Conservation (phyloP, 2,113 vertebrate genomes). For the Muntiacus reevesi region DNA sequence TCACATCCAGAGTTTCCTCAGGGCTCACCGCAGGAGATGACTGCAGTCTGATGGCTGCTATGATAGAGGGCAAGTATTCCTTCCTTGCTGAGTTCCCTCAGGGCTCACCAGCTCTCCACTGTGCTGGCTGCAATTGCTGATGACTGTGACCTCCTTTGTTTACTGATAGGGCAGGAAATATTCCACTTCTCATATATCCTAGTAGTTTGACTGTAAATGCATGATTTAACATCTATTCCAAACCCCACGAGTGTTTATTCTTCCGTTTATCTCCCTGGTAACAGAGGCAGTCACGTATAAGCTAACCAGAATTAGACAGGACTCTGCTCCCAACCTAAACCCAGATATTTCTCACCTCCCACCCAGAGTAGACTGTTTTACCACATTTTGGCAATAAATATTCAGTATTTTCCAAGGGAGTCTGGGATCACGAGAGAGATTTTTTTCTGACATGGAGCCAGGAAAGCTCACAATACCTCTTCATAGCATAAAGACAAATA, state of each 20-base stretch:
- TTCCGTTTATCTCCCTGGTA: not conserved
- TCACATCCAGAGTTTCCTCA: not conserved
- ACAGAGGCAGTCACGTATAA: not conserved
- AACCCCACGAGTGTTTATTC: not conserved
- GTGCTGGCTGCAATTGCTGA: not conserved
- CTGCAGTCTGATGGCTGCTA: not conserved
- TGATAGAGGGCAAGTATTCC: not conserved
- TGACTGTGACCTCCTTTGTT: not conserved
- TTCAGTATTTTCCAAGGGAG: not conserved
- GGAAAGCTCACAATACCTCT: not conserved
- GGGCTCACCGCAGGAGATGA: not conserved
- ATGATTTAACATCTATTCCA: not conserved
- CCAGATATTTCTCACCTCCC: not conserved
- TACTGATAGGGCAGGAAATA: not conserved
- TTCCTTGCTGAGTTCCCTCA: not conserved
- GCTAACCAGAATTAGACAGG: not conserved
- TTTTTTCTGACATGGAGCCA: not conserved
- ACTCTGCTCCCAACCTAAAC: not conserved
- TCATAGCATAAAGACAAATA: not conserved
- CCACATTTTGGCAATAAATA: not conserved
- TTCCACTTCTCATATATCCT: not conserved
- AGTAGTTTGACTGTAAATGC: not conserved
- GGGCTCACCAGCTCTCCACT: not conserved
- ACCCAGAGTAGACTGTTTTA: not conserved
- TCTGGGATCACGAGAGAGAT: not conserved